Evolutionary conservation across 2,888 invertebrate genomes (phyloP).

Genomic region (Trypoxylon attenuatum): DNA sequence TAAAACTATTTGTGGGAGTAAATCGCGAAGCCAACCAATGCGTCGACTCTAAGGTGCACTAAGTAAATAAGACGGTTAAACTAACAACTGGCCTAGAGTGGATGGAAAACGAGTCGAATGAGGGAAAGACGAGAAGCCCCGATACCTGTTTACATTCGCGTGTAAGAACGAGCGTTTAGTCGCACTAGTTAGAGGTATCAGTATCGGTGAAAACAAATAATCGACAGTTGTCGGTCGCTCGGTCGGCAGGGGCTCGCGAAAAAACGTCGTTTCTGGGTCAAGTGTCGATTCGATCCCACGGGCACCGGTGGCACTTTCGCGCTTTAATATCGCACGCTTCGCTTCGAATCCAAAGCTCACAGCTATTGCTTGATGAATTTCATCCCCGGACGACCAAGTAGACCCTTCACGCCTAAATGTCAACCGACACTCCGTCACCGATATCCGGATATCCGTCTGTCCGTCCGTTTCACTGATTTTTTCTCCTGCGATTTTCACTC

Average conservation of each 20-base stretch:
- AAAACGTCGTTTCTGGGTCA: slow-evolving; percentile 29
- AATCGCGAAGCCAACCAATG: too few relatives aligned
- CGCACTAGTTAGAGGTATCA: too few relatives aligned
- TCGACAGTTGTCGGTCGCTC: too few relatives aligned
- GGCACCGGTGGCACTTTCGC: background rate
- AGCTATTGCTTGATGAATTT: slow-evolving; percentile 19
- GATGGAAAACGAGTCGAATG: too few relatives aligned
- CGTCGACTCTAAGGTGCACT: too few relatives aligned
- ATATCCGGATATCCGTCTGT: background rate
- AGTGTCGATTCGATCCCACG: slow-evolving; percentile 22
- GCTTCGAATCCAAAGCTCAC: background rate
- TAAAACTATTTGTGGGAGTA: too few relatives aligned
- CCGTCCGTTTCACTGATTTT: background rate
- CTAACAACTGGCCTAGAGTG: too few relatives aligned
- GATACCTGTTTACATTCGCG: too few relatives aligned
- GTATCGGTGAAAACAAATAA: too few relatives aligned
- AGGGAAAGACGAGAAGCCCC: too few relatives aligned
- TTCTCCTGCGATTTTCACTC: background rate
- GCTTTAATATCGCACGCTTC: slow-evolving; percentile 17
- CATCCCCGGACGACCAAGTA: slow-evolving; percentile 15
- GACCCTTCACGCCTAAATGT: slow-evolving; percentile 18
- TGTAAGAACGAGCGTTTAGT: too few relatives aligned
- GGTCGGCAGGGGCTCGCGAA: slow-evolving; percentile 13
- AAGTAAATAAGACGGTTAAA: too few relatives aligned
- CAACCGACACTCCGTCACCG: slow-evolving; percentile 17